Base-by-base conservation (phyloP, 1,140 invertebrate species). In the Grapholita molesta region DNA sequence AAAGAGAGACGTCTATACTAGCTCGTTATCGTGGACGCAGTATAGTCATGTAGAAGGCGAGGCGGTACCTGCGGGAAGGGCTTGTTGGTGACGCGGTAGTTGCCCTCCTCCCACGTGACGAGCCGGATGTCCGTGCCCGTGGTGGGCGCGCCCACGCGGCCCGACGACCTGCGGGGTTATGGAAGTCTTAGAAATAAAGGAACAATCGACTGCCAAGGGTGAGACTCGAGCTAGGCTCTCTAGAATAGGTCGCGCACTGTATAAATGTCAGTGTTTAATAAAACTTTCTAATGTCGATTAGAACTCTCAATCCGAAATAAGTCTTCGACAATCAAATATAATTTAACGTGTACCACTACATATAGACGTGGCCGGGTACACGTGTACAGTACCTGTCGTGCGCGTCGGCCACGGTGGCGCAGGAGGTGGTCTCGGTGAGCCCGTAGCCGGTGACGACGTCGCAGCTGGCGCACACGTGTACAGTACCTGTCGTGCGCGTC, bases 351-450 rank as follows among this genome's bases (percentile, higher is more conserved):
- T n/a, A n/a, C n/a, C n/a, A n/a, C n/a, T n/a, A n/a, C n/a, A n/a
- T n/a, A n/a, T n/a, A n/a, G n/a, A n/a, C n/a, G n/a, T n/a, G n/a
- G n/a, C n/a, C n/a, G n/a, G n/a, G n/a, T n/a, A n/a, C n/a, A n/a
- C n/a, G 92, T 99, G 99, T 52, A 98, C 99, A 86, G 99, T 97
- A 99, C 97, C 87, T 99, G 98, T 77, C 95, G 83, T 99, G 98
- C 6, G 98, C 99, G 81, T 99, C 98, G 97, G 95, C 15, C 97
- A 97, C 0, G 99, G 93, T 21, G 98, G 98, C 35, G 99, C 99
- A 97, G 2, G 98, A 98, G 76, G 96, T 97, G 8, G 98, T 99
- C 94, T 99, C 99, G 1, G 99, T 99, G 33, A 99, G 94, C 7
- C 99, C 99, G 92, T 99, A 99, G 53, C 99, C 99, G 86, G 99